Evolutionary conservation across 2,113 vertebrate genomes (phyloP), one percentile per base, ranked within the genome.

Genomic region (Scomber colias): DNA sequence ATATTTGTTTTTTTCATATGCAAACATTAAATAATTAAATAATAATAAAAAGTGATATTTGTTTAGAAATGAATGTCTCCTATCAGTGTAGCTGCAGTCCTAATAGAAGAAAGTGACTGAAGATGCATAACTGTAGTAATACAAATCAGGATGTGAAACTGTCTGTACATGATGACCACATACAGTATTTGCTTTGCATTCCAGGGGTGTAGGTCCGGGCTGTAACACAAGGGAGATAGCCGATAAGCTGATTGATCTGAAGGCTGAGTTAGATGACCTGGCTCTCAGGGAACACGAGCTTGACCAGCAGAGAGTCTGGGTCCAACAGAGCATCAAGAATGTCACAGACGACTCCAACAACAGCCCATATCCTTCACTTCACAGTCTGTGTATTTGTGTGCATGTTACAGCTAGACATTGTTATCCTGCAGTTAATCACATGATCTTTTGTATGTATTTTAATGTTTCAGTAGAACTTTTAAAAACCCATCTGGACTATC

Each of bases 161-260:
- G 13, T 9, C 12, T 64, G 21, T 45, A 24, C 17, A 14, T 50
- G 5, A 54, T 19, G 9, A 17, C 24, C 3, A 40, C 35, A 40
- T 40, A 8, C 35, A 7, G 35, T 44, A 1, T 49, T 51, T 88
- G 5, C 61, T 48, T 83, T 86, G 60, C 85, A 12, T 81, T 81
- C 65, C 89, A 99, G 98, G 85, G 98, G 98, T 0, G 98, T 99
- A 11, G 98, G 98, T 67, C 98, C 98, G 45, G 98, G 98, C 84
- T 99, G 98, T 90, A 99, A 99, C 90, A 99, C 98, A 0, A 94
- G 98, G 48, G 98, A 99, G 87, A 99, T 99, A 53, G 97, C 97
- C 0, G 97, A 99, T 94, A 99, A 99, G 85, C 93, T 99, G 66
- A 99, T 99, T 0, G 97, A 98, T 79, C 95, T 99, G 90, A 99